A percentile compares a stretch with the other conserved stretches of the same genome.
phyloP scores from a whole-genome alignment of 2,888 invertebrate species.

The Heliconius charithonia region DNA sequence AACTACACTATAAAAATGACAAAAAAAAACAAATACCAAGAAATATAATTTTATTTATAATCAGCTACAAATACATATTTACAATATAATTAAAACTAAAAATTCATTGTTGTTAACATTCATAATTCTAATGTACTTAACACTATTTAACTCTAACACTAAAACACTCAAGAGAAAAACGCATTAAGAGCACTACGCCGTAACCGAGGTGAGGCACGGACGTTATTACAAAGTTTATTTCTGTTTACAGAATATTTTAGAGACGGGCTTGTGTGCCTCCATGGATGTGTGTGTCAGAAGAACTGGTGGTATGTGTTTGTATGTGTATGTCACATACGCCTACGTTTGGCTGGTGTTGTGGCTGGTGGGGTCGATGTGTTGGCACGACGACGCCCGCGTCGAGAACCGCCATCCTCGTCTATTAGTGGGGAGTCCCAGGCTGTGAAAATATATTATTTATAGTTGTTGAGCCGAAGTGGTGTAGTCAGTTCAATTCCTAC shows the following conservation, averaged over 20 bases:
- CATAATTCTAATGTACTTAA: background rate
- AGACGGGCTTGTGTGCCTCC: conserved; percentile 32
- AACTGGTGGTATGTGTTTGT: conserved; percentile 65
- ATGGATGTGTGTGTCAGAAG: conserved; percentile 64
- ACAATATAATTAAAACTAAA: conserved; percentile 3
- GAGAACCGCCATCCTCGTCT: conserved; percentile 67
- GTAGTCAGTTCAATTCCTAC: too few species aligned
- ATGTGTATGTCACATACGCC: conserved; percentile 71
- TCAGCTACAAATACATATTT: conserved; percentile 3
- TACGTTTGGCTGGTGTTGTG: conserved; percentile 69
- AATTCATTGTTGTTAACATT: background rate
- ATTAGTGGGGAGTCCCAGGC: conserved; percentile 70
- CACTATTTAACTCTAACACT: conserved; percentile 10
- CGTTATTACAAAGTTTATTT: conserved; percentile 16
- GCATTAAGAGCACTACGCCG: conserved; percentile 52
- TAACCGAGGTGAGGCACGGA: conserved; percentile 39
- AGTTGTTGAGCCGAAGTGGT: too few species aligned
- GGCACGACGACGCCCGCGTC: conserved; percentile 71
- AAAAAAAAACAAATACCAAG: background rate
- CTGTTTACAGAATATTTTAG: conserved; percentile 12
- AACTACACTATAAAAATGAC: background rate
- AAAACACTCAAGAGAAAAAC: conserved; percentile 43
- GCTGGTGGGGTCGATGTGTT: conserved; percentile 74
- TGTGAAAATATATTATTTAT: conserved; percentile 45
- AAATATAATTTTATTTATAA: conserved; percentile 17